Base-by-base conservation (phyloP, 1,140 invertebrate species). In the Elymnias hypermnestra region DNA sequence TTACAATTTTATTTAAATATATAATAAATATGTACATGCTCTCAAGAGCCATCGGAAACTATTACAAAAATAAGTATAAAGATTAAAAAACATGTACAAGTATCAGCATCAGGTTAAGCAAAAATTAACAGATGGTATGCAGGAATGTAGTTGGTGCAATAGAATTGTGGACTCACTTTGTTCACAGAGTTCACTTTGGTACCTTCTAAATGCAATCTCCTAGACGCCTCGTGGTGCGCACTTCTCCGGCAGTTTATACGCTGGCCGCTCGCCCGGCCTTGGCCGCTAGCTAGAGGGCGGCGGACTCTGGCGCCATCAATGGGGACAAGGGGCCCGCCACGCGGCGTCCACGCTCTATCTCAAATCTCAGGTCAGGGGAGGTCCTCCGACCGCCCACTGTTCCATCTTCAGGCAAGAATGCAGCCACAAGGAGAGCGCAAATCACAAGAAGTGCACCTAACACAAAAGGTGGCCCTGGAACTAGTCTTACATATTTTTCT, bases 391-490 rank as follows among this genome's bases (percentile, higher is more conserved):
- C 65, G 67, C 71, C 57, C 68, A 87, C 67, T 37, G 88, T 69
- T 56, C 83, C 86, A 48, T 89, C 88, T 63, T 95, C 94, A 19
- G 96, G 96, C 72, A 98, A 95, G 86, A 97, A 97, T 36, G 94
- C 91, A 29, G 96, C 94, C 52, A 98, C 95, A 47, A 98, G 85
- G 63, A 99, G 89, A 18, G 98, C 98, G 78, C 96, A 94, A 54
- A 99, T 94, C 39, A 99, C 98, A 73, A 99, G 90, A 69, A 99
- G 89, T 38, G 98, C 96, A 43, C 98, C 98, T 87, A 99, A 97
- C 18, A 99, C 95, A 88, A 99, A 99, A n/a, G 98, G 98, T 33
- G 98, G 98, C n/a, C 98, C 98, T 31, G 98, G 98, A 59, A 99
- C 92, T 60, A 98, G 85, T 85, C 94, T 88, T 21, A 81, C 76